A percentile compares a stretch with the other conserved stretches of the same genome.
Conservation (phyloP, 2,797 vertebrate genomes). For the Acestrorhynchus altus region DNA sequence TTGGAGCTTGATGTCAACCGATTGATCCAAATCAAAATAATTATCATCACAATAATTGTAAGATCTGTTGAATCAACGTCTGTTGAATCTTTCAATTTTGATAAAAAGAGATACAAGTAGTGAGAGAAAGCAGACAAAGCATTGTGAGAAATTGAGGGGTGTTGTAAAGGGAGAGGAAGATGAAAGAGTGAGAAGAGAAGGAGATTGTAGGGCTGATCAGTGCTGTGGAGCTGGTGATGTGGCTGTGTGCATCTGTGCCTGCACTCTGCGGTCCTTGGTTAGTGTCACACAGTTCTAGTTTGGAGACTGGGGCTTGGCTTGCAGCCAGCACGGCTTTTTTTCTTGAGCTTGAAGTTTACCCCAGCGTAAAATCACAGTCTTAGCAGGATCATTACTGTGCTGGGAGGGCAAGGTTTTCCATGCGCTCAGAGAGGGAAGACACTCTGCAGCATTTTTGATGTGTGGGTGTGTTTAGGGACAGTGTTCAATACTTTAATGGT, state of each 20-base stretch:
- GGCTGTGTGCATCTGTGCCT: slow-evolving; percentile 45
- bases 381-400: slow-evolving; percentile 64
- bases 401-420: slow-evolving; percentile 43
- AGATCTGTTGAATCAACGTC: too few relatives aligned
- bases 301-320: slow-evolving; percentile 46
- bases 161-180: slow-evolving; percentile 28
- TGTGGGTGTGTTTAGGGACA: slow-evolving; percentile 39
- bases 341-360: slow-evolving; percentile 65
- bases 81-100: too few relatives aligned
- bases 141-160: background rate
- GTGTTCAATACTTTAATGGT: slow-evolving; percentile 41
- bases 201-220: background rate
- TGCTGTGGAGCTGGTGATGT: slow-evolving; percentile 51
- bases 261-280: slow-evolving; percentile 41
- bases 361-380: slow-evolving; percentile 59
- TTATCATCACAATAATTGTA: too few relatives aligned
- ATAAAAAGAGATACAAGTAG: background rate
- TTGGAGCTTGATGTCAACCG: too few relatives aligned
- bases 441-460: slow-evolving; percentile 47
- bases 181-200: slow-evolving; percentile 8
- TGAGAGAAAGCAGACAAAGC: background rate
- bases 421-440: slow-evolving; percentile 39
- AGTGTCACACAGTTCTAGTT: slow-evolving; percentile 28
- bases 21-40: too few relatives aligned
- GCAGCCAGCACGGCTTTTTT: slow-evolving; percentile 48